phyloP scores from a whole-genome alignment of 2,888 invertebrate genomes.

The Tinea trinotella region DNA sequence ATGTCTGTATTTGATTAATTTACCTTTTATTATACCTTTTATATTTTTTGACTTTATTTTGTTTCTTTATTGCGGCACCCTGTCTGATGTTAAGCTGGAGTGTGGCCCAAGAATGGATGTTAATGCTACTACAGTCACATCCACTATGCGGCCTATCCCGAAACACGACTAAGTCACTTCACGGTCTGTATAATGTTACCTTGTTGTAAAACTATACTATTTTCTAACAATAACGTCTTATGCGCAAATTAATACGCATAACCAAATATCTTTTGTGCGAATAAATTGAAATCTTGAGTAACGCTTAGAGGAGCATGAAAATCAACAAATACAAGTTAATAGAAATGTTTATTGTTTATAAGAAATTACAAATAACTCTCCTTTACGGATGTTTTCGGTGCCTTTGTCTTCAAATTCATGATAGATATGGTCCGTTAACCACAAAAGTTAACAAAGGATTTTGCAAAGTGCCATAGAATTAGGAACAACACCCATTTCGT shows the following conservation, averaged over 20 bases:
- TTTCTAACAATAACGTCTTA: too few species aligned
- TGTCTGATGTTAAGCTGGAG: too few species aligned
- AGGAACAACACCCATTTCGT: slow-evolving; percentile 13
- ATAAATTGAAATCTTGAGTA: not conserved
- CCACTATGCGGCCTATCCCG: too few species aligned
- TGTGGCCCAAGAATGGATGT: too few species aligned
- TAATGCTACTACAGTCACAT: too few species aligned
- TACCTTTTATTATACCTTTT: too few species aligned
- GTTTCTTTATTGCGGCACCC: too few species aligned
- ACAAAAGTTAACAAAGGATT: slow-evolving; percentile 17
- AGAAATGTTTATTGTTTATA: slow-evolving; percentile 4
- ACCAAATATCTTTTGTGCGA: not conserved
- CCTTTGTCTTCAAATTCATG: slow-evolving; percentile 17
- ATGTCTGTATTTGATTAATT: too few species aligned
- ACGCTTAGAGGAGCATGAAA: slow-evolving; percentile 4
- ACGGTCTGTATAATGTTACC: too few species aligned
- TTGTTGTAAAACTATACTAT: too few species aligned
- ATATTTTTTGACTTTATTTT: too few species aligned
- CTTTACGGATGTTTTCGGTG: slow-evolving; percentile 14
- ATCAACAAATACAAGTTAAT: slow-evolving; percentile 12
- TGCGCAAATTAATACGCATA: not conserved
- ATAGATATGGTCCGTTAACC: slow-evolving; percentile 18
- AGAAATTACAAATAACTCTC: slow-evolving; percentile 17
- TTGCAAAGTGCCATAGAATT: slow-evolving; percentile 14
- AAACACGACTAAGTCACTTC: too few species aligned